Base-by-base conservation (phyloP, 2,113 vertebrate genomes). In the Lethenteron camtschaticum region DNA sequence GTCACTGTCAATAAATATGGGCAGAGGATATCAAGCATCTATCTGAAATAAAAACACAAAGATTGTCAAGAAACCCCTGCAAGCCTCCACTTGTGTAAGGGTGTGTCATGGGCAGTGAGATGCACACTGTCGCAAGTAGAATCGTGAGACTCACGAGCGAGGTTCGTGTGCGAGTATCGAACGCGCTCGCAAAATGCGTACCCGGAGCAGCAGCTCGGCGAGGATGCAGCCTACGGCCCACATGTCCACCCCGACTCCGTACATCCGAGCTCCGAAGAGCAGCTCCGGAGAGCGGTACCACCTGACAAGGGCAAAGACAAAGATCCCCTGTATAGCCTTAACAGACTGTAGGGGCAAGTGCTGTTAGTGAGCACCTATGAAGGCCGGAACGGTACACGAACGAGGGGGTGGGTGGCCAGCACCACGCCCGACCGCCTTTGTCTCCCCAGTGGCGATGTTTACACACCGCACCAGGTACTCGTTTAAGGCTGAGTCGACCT, bases 201-300 rank as follows among this genome's bases (percentile, higher is more conserved):
- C 94, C 81, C 94, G 79, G 55, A 96, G 86, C 4, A 99, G 85
- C 68, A 99, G 75, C 74, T 99, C 94, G 68, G 92, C 89, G 76
- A 99, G 79, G 78, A 99, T 99, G 77, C 94, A 99, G 71, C 94
- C 94, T 69, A 99, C 89, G 73, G 92, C 94, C 94, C 94, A 96
- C 90, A 95, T 95, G 77, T 99, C 94, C 2, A 99, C 92, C 58
- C 90, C 89, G 11, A 96, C 90, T 41, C 90, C 90, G 55, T 99
- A 99, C 87, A 99, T 99, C 78, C 86, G 86, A 74, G 92, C 85
- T 71, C 94, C 94, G 78, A 96, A 99, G 16, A 99, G 75, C 11
- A 96, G 82, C 77, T 99, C 94, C 58, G 94, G 94, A 2, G 89
- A 81, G 73, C 92, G 86, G 77, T 99, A 99, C 94, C 94, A 99